A percentile compares a stretch with the other conserved stretches of the same genome.
These are phyloP conservation scores for Dryobota labecula DNA, from an alignment of 2,888 invertebrate species.

Conservation along the genomic window DNA sequence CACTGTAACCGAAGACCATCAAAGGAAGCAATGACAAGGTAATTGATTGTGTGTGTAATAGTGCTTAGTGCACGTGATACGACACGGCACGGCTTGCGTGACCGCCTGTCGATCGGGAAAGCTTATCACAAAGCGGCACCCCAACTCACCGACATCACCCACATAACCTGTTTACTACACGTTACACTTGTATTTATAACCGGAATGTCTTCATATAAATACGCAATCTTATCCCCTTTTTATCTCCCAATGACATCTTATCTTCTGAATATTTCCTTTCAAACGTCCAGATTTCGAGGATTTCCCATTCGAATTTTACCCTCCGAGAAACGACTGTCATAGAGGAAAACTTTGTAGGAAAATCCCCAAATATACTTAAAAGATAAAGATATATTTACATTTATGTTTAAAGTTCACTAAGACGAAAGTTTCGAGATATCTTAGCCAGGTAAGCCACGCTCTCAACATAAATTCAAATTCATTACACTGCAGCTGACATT, in stretches of 20 bases:
- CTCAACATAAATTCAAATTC: conserved; percentile 51
- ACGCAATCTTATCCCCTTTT: conserved; percentile 43
- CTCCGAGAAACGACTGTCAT: conserved; percentile 10
- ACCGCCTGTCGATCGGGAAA: conserved; percentile 76
- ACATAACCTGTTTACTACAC: conserved; percentile 76
- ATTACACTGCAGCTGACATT: conserved; percentile 47
- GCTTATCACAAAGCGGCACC: conserved; percentile 76
- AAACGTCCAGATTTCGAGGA: conserved; percentile 15
- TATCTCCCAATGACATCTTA: conserved; percentile 47
- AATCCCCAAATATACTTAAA: conserved; percentile 15
- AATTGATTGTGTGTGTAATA: conserved; percentile 72
- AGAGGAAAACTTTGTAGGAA: conserved; percentile 30
- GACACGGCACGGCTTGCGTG: conserved; percentile 70
- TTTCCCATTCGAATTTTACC: conserved; percentile 31
- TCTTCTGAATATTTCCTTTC: conserved; percentile 44
- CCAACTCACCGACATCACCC: conserved; percentile 66
- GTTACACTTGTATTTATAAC: conserved; percentile 70
- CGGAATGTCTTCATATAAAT: conserved; percentile 61
- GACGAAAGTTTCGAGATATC: conserved; percentile 17
- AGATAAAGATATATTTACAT: conserved; percentile 35
- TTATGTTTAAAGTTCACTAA: conserved; percentile 21
- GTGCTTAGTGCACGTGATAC: conserved; percentile 60
- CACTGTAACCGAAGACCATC: conserved; percentile 31
- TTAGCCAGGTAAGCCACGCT: conserved; percentile 11
- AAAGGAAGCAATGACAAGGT: conserved; percentile 62